Base-by-base conservation (phyloP, 2,797 vertebrate genomes). In the Echiichthys vipera region DNA sequence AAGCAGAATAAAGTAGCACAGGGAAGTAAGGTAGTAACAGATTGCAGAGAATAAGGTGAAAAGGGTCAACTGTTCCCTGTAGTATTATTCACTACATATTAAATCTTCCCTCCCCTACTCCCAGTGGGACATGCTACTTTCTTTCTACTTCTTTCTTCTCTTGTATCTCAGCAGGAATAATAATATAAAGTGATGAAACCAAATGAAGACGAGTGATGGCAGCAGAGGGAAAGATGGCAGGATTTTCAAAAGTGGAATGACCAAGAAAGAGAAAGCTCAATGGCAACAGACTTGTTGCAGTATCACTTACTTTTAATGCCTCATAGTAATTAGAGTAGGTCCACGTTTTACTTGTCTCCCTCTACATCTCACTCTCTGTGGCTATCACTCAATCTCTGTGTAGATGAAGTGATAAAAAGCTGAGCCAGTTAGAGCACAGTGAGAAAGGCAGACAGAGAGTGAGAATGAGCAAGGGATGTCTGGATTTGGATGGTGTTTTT, bases 111-210 rank as follows among this genome's bases (percentile, higher is more conserved):
- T 78, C 51, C 11, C 61, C 61, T 57, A 1, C 62, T 80, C 77
- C 78, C 80, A 56, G 25, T 47, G 69, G 85, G 72, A 65, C 29
- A 4, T 22, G 47, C 56, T 40, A 11, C 56, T 54, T 49, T 67
- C 74, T 73, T 51, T 20, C 46, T 30, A 2, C 79, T 56, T 74
- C 58, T 68, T 56, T 40, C 71, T 77, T 80, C 47, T 69, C 50
- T 25, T 69, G 46, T 34, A 29, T 71, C 57, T 78, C 73, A 77
- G 51, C 30, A 29, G 67, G 56, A 34, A 80, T 69, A 78, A 59
- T 42, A 76, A 77, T 34, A 58, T 49, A 62, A 80, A 69, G 63
- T 80, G 76, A 80, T 83, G 53, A 83, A 84, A 88, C 78, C 62
- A 76, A 78, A 78, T 53, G 40, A 64, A 76, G 72, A 68, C 9